Evolutionary conservation across 2,797 vertebrate species (phyloP).

Genomic region (Molossus alvarezi): DNA sequence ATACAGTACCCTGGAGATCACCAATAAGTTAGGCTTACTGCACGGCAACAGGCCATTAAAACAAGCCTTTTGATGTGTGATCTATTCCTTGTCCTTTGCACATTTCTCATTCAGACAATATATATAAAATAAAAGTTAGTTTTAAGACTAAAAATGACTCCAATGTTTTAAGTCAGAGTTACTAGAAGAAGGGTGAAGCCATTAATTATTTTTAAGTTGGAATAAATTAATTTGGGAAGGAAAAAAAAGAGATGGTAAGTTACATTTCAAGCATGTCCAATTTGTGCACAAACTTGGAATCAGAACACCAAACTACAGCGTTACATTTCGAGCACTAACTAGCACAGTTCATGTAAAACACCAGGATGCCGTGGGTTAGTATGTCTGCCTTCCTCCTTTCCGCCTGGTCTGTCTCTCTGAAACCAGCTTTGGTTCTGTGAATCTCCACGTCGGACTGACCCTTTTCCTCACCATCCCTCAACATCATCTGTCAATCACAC

Average conservation of each 20-base stretch:
- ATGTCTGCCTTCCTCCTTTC: not conserved
- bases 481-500: not conserved
- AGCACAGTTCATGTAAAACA: not conserved
- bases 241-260: not conserved
- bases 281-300: not conserved
- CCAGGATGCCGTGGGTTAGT: too few species aligned
- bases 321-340: slow-evolving; percentile 22
- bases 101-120: not conserved
- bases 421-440: not conserved
- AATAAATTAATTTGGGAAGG: not conserved
- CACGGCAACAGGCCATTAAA: not conserved
- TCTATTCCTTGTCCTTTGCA: not conserved
- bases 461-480: not conserved
- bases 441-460: not conserved
- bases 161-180: slow-evolving; percentile 1
- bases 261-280: not conserved
- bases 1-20: not conserved
- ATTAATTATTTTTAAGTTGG: not conserved
- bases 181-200: not conserved
- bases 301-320: not conserved
- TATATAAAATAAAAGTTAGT: slow-evolving; percentile 41
- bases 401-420: not conserved
- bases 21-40: not conserved
- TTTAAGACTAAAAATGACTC: slow-evolving; percentile 35
- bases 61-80: not conserved